Evolutionary conservation across 2,888 invertebrate genomes (phyloP).

Genomic region (Eupeodes latifasciatus): DNA sequence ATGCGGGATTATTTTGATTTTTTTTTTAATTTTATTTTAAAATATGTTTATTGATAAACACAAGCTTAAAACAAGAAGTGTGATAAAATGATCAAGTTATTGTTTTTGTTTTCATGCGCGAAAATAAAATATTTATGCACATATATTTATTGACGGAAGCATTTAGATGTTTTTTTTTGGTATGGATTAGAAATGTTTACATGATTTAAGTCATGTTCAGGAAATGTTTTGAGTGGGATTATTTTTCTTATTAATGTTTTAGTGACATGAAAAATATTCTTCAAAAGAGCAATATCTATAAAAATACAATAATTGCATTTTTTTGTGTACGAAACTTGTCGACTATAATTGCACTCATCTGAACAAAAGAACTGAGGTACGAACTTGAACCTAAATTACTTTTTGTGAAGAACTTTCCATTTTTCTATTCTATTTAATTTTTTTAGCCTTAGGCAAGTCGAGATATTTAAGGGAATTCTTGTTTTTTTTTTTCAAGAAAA

Average conservation of each 20-base stretch:
- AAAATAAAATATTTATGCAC: background rate
- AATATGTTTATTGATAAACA: background rate
- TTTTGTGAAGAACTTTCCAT: too few species aligned
- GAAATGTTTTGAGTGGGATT: background rate
- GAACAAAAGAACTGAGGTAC: conserved; percentile 28
- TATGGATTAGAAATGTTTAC: background rate
- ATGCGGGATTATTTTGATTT: background rate
- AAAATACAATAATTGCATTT: too few species aligned
- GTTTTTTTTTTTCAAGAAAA: too few species aligned
- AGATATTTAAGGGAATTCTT: too few species aligned
- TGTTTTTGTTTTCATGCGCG: background rate
- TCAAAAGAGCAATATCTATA: too few species aligned
- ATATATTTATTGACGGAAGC: background rate
- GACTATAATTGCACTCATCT: too few species aligned
- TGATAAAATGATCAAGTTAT: background rate
- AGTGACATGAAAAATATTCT: too few species aligned
- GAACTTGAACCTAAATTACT: background rate
- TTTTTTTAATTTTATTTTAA: too few species aligned
- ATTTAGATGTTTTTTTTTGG: background rate
- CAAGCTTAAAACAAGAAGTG: background rate
- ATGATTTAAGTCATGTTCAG: background rate
- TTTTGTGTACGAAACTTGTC: too few species aligned
- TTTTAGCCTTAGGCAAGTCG: too few species aligned
- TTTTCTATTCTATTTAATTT: too few species aligned
- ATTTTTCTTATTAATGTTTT: too few species aligned